Conservation (phyloP, 2,888 invertebrate genomes). For the Agriopis marginaria region DNA sequence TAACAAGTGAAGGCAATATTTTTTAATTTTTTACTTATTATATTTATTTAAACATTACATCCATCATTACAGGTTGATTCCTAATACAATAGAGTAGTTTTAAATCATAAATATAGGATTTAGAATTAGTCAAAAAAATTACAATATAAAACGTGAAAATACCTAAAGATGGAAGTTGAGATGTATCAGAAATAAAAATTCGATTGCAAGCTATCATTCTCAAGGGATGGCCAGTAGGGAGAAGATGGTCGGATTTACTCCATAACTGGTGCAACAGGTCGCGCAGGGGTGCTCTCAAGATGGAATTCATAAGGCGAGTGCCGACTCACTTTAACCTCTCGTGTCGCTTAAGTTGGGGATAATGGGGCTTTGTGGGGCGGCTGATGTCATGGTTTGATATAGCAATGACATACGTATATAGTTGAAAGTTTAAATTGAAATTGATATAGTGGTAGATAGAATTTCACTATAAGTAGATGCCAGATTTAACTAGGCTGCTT, state of each 20-base stretch:
- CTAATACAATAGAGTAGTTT: too few species aligned
- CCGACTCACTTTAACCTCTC: constrained; percentile 53
- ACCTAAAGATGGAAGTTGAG: not conserved
- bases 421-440: too few species aligned
- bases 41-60: too few species aligned
- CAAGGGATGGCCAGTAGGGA: constrained; percentile 42
- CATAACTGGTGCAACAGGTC: constrained; percentile 84
- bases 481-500: too few species aligned
- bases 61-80: too few species aligned
- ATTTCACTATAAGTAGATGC: not conserved
- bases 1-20: too few species aligned
- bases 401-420: constrained; percentile 13
- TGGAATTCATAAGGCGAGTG: constrained; percentile 57
- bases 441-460: not conserved
- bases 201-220: constrained; percentile 46
- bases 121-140: too few species aligned
- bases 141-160: not conserved
- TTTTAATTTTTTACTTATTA: too few species aligned
- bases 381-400: constrained; percentile 18
- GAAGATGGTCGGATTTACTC: constrained; percentile 69
- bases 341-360: constrained; percentile 57
- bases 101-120: too few species aligned
- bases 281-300: constrained; percentile 53
- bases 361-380: constrained; percentile 48
- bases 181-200: constrained; percentile 3